A percentile compares a stretch with the other conserved stretches of the same genome.
These are phyloP conservation scores for Buphagus erythrorhynchus DNA, from an alignment of 2,797 vertebrate species.

Conservation along the genomic window DNA sequence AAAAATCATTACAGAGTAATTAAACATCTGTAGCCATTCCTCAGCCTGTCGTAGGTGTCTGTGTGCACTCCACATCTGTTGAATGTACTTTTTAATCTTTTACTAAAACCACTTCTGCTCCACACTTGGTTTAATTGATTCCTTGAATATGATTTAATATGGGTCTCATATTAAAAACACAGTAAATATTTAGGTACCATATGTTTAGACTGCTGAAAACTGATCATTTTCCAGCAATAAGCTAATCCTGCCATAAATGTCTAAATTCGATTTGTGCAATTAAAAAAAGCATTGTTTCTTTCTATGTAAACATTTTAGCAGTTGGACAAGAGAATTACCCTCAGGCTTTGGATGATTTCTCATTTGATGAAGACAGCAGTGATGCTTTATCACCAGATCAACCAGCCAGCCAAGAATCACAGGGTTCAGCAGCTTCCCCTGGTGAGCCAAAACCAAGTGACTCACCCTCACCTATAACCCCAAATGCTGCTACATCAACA, in stretches of 20 bases:
- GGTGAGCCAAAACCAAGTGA: slow-evolving; percentile 82
- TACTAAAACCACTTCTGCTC: neutral
- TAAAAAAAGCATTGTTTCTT: neutral
- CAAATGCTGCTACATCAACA: slow-evolving; percentile 67
- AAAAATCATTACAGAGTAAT: neutral
- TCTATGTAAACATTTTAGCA: slow-evolving; percentile 53
- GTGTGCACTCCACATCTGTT: neutral
- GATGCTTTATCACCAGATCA: slow-evolving; percentile 88
- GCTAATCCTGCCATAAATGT: neutral
- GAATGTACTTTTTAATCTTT: neutral
- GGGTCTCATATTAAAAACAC: neutral
- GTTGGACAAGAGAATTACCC: slow-evolving; percentile 77
- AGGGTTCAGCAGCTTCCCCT: slow-evolving; percentile 84
- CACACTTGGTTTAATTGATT: neutral
- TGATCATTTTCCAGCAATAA: neutral
- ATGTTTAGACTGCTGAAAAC: neutral
- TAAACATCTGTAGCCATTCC: neutral
- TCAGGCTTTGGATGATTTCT: slow-evolving; percentile 85
- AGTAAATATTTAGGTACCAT: neutral
- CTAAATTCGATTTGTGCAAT: neutral
- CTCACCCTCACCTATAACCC: slow-evolving; percentile 72
- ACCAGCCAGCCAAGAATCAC: slow-evolving; percentile 87
- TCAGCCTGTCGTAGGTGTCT: neutral
- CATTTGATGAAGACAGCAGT: slow-evolving; percentile 92
- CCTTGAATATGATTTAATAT: neutral